phyloP scores from a whole-genome alignment of 2,888 invertebrate species.

The Habroteleia sp. region DNA sequence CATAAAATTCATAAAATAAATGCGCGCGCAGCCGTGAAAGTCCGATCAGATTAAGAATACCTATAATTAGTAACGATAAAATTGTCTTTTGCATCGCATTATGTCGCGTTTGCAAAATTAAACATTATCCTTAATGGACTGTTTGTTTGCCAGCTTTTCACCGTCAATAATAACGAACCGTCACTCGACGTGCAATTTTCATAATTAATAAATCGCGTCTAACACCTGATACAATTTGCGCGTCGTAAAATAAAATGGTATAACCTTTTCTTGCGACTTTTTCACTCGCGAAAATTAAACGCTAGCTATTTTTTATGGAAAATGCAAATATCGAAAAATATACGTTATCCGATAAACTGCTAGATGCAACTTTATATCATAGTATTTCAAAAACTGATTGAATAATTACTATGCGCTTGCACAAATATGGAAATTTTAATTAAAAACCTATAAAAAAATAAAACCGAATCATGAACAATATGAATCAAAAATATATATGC shows the following conservation, averaged over 20 bases:
- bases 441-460: too few species aligned
- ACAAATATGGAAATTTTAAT: too few species aligned
- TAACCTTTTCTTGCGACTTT: background rate
- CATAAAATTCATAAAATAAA: conserved; percentile 57
- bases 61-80: conserved; percentile 62
- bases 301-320: background rate
- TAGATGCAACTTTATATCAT: too few species aligned
- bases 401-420: too few species aligned
- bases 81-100: conserved; percentile 48
- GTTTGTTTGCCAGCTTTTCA: conserved; percentile 35
- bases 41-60: conserved; percentile 50
- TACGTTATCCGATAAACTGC: too few species aligned
- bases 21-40: conserved; percentile 45
- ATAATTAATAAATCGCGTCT: conserved; percentile 29
- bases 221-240: conserved; percentile 11
- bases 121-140: conserved; percentile 38
- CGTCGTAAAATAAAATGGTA: conserved; percentile 5
- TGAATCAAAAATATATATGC: too few species aligned
- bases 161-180: conserved; percentile 3
- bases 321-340: too few species aligned
- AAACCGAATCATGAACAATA: too few species aligned
- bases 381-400: too few species aligned
- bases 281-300: background rate
- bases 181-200: conserved; percentile 25
- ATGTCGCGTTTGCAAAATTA: conserved; percentile 27